Evolutionary conservation across 2,113 vertebrate species (phyloP).

Genomic region (Grammomys surdaster): DNA sequence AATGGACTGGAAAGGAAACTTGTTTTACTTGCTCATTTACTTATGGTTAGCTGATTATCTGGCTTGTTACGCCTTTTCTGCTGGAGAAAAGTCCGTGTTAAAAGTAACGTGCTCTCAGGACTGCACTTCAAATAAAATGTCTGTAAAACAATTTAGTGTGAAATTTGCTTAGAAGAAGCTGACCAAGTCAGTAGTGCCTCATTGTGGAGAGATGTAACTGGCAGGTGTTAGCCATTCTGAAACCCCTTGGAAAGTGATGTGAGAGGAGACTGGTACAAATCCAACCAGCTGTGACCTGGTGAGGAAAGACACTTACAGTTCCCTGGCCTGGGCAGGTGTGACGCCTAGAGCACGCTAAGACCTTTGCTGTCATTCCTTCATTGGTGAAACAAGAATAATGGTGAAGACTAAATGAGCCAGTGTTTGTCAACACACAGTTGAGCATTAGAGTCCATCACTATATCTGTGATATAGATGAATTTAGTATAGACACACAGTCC

Average conservation of each 20-base stretch:
- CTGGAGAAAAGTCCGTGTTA: conserved; percentile 71
- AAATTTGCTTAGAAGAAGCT: conserved; percentile 70
- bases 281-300: background rate
- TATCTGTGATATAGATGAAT: background rate
- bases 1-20: conserved; percentile 52
- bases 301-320: conserved; percentile 20
- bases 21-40: conserved; percentile 75
- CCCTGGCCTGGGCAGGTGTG: background rate
- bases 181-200: conserved; percentile 24
- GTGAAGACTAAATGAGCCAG: background rate
- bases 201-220: background rate
- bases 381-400: background rate
- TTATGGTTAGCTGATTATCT: conserved; percentile 50
- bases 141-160: conserved; percentile 71
- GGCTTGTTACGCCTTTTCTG: conserved; percentile 51
- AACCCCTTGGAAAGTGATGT: background rate
- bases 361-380: background rate
- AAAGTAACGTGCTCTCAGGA: conserved; percentile 36
- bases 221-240: background rate
- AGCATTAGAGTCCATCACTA: background rate
- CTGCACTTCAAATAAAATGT: conserved; percentile 70
- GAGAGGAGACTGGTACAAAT: background rate
- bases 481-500: background rate
- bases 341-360: background rate
- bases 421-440: background rate